Evolutionary conservation across 1,140 invertebrate genomes (phyloP), one percentile per base, ranked within the genome.

Genomic region (Rhopalosiphum maidis): DNA sequence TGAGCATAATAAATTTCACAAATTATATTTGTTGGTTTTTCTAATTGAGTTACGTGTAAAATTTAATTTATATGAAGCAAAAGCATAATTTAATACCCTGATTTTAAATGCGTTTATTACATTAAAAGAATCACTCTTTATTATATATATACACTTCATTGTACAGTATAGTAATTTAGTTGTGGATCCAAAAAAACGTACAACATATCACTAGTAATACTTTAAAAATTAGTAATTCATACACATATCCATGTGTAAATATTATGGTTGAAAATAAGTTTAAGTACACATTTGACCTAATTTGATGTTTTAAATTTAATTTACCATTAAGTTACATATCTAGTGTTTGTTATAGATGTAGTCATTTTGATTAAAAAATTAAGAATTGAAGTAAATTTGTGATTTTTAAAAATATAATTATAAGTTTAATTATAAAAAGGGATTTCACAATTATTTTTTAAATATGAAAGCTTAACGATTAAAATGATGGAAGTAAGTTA

Each of bases 161-260:
- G 3, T 23, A 21, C 9, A 46, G 18, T 35, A n/a, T 51, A 86
- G 35, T 87, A 48, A 35, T 87, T 87, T 35, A 48, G 30, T 46
- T 7, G 30, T 11, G 25, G 1, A 1, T 7, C 8, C 6, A 2
- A n/a, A 9, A 9, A 18, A 43, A 87, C 43, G 15, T 46, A 18
- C 86, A 88, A n/a, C 1, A 21, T 37, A 89, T 25, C 48, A 51
- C 41, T 37, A 6, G 25, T 37, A 88, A 51, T 15, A n/a, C 21
- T 88, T 51, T 88, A 18, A n/a, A 22, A 35, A 51, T 89, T 8
- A 89, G 48, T 89, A 89, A 35, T 89, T 89, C 18, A 41, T 89
- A 55, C 22, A 41, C 23, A 55, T 55, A 89, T 41, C 55, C n/a
- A 41, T 41, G 41, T 55, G 25, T 9, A 55, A 89, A 89, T 89